phyloP scores from a whole-genome alignment of 2,113 vertebrate species.

The Ciconia stormi region DNA sequence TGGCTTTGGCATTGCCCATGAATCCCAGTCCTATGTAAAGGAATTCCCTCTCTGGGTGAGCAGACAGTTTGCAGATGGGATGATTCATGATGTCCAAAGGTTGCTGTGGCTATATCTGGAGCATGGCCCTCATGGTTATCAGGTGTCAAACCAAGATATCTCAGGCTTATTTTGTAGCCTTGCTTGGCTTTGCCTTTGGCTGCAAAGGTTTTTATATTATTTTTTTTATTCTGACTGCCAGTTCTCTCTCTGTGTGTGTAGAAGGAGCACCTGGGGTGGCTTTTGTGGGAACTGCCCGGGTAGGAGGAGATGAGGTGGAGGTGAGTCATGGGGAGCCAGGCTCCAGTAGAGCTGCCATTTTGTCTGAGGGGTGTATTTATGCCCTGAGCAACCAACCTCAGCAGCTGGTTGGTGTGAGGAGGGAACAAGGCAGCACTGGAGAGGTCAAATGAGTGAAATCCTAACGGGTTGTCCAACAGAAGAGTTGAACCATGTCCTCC shows the following conservation, averaged over 20 bases:
- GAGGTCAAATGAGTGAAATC: neutral
- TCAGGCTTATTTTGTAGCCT: neutral
- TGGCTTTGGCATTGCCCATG: accelerated
- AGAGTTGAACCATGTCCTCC: neutral
- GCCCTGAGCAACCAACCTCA: neutral
- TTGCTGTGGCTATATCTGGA: neutral
- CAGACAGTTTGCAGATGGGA: neutral
- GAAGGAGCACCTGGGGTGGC: neutral
- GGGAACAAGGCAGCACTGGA: neutral
- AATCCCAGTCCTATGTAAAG: neutral
- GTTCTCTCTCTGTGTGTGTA: no score
- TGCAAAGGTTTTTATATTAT: neutral
- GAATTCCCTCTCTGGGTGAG: neutral
- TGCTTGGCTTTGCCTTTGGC: neutral
- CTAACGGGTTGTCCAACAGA: neutral
- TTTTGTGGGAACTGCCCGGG: neutral
- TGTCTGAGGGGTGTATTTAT: neutral
- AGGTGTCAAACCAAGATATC: neutral
- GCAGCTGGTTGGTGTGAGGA: neutral
- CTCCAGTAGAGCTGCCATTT: neutral
- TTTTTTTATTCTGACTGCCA: neutral
- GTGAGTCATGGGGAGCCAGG: neutral
- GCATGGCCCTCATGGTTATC: neutral
- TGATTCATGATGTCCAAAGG: neutral
- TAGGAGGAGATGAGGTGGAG: neutral